Percentiles rank a stretch among this genome's conserved stretches.
Evolutionary conservation across 2,797 vertebrate species (phyloP).

Genomic region (Oryzias sinensis): DNA sequence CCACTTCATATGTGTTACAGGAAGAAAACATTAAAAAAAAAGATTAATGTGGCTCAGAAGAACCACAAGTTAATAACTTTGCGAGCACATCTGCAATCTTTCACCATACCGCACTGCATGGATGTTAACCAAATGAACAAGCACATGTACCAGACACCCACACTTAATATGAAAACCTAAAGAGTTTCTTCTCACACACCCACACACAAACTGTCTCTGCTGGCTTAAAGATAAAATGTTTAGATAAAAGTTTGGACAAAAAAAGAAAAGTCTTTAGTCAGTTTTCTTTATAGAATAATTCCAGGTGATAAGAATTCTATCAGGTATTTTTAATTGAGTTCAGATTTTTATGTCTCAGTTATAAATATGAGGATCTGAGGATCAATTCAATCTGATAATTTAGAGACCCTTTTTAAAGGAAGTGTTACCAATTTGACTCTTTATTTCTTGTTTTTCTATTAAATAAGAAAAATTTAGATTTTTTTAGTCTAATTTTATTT

Average conservation of each 20-base stretch:
- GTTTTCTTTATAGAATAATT: no score
- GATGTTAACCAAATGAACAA: slow-evolving; percentile 20
- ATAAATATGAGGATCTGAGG: neutral
- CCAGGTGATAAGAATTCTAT: no score
- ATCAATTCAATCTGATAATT: no score
- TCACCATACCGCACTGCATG: slow-evolving; percentile 7
- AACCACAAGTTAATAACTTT: slow-evolving; percentile 13
- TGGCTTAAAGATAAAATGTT: no score
- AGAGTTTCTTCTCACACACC: slow-evolving; percentile 6
- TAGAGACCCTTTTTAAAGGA: no score
- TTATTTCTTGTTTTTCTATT: no score
- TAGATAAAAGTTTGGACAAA: no score
- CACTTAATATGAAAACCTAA: slow-evolving; percentile 8
- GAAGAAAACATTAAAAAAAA: slow-evolving; percentile 25
- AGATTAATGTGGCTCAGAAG: slow-evolving; percentile 36
- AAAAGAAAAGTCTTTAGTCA: no score
- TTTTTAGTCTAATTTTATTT: no score
- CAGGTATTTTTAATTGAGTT: neutral
- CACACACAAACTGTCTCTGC: neutral
- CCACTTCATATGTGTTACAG: slow-evolving; percentile 5
- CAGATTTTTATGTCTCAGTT: neutral
- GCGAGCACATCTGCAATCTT: neutral
- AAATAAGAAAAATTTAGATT: no score
- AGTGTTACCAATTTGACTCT: no score
- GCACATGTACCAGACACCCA: slow-evolving; percentile 6